Conservation (phyloP, 2,797 vertebrate species). For the Muraenolepis orangiensis region DNA sequence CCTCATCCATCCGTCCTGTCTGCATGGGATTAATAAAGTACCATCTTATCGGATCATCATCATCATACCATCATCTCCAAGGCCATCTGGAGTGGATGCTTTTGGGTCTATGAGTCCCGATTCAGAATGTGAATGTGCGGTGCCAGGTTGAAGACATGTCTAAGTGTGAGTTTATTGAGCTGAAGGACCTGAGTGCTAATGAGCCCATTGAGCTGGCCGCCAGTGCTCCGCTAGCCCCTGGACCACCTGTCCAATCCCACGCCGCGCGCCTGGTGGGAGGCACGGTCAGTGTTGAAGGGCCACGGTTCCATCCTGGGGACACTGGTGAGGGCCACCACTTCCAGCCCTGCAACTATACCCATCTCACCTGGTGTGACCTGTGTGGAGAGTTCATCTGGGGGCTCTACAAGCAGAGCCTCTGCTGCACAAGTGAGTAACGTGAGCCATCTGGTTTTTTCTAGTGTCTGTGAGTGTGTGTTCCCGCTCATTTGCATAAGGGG, state of each 20-base stretch:
- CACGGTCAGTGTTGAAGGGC: conserved; percentile 56
- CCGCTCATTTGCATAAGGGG: not conserved
- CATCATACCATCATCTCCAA: not conserved
- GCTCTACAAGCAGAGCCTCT: conserved; percentile 86
- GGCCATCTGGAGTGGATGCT: not conserved
- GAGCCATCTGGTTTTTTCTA: not conserved
- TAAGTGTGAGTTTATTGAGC: conserved; percentile 88
- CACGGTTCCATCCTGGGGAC: conserved; percentile 46
- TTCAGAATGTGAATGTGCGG: not conserved
- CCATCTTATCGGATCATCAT: not conserved
- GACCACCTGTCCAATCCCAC: conserved; percentile 55
- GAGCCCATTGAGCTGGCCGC: conserved; percentile 76
- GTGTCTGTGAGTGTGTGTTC: conserved; percentile 5
- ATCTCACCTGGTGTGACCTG: conserved; percentile 94
- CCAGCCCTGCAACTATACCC: conserved; percentile 80
- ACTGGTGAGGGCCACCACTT: conserved; percentile 82
- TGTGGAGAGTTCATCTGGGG: conserved; percentile 98
- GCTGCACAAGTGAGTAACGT: conserved; percentile 86
- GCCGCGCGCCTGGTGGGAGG: conserved; percentile 68
- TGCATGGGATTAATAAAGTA: not conserved
- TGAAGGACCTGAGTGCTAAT: conserved; percentile 78
- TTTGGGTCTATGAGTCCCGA: not conserved
- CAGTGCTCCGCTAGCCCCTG: conserved; percentile 62
- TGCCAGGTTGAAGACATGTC: conserved; percentile 68
- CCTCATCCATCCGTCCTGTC: not conserved